Evolutionary conservation across 1,140 invertebrate species (phyloP), one percentile per base, ranked within the genome.

Genomic region (Brachionus paranguensis): DNA sequence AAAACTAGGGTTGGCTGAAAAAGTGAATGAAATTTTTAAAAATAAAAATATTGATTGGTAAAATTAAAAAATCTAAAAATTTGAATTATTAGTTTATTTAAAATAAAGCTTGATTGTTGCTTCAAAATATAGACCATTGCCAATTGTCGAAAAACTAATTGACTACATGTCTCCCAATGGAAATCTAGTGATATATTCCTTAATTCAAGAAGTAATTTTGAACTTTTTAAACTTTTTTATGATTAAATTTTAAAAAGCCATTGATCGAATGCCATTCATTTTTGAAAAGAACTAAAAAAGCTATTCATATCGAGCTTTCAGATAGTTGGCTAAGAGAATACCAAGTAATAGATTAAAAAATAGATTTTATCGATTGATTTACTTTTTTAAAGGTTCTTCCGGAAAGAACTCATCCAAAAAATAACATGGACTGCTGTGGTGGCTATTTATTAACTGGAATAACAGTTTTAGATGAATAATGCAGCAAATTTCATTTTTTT

Each of bases 261-360:
- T 88, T 97, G 11, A 91, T 94, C 86, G 93, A 95, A 83, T 92
- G 93, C 53, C 97, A 94, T 87, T 88, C 92, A 45, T 91, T 92
- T 85, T 88, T 97, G 12, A 96, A 95, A 88, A 87, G 89, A 29
- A 86, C 90, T 12, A 91, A 91, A 17, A 91, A 93, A 88, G 92
- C 94, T 10, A 91, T 94, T 17, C 93, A 92, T 87, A 87, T 97
- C 33, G 92, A 92, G 88, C 87, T 98, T 1, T 93, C 93, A 50
- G 94, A 94, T 68, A 95, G 94, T 86, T 97, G 95, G 92, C 90
- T 95, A 86, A 91, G 96, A 85, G 92, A 93, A 74, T 96, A 96
- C 91, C 96, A 98, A 91, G 88, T 88, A 85, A 33, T 68, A 4
- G 0, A 12, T 33, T 41, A 37, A 60, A 55, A 17, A 1, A 27